Evolutionary conservation across 2,797 vertebrate species (phyloP).

Genomic region (Chromis chromis): DNA sequence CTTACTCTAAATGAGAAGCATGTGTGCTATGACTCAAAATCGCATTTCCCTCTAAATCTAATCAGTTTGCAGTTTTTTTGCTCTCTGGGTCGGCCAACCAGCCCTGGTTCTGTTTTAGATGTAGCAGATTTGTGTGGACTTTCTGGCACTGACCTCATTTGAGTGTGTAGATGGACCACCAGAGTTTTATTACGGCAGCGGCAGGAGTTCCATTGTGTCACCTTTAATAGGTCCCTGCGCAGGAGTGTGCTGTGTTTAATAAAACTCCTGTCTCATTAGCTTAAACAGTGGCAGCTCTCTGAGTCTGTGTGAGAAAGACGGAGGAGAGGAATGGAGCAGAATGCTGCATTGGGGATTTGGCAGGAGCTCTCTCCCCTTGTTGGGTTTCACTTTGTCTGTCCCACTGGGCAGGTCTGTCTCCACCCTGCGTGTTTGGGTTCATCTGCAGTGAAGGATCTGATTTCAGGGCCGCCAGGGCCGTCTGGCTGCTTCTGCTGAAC

Average conservation of each 20-base stretch:
- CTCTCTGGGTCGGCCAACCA: constrained; percentile 31
- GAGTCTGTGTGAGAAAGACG: constrained; percentile 46
- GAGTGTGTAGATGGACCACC: constrained; percentile 40
- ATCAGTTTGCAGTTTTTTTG: constrained; percentile 65
- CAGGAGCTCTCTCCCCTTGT: constrained; percentile 62
- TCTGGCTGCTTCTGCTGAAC: constrained; percentile 74
- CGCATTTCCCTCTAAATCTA: constrained; percentile 76
- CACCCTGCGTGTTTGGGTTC: constrained; percentile 83
- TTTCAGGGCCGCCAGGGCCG: constrained; percentile 84
- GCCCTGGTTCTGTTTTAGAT: constrained; percentile 43
- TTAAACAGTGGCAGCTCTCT: constrained; percentile 48
- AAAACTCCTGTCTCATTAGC: constrained; percentile 67
- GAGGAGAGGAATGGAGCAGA: constrained; percentile 55
- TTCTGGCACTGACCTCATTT: constrained; percentile 58
- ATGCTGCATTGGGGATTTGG: constrained; percentile 74
- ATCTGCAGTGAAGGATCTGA: constrained; percentile 85
- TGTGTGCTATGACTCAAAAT: constrained; percentile 76
- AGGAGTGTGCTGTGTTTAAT: constrained; percentile 64
- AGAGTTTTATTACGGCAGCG: constrained; percentile 42
- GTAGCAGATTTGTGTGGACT: constrained; percentile 40
- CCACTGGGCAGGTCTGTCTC: constrained; percentile 73
- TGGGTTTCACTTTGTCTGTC: constrained; percentile 76
- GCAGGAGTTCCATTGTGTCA: constrained; percentile 53
- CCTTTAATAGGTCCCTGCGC: constrained; percentile 56
- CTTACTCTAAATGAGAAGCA: constrained; percentile 75